Conservation (phyloP, 2,888 invertebrate genomes). For the Lasioglossum villosulum region DNA sequence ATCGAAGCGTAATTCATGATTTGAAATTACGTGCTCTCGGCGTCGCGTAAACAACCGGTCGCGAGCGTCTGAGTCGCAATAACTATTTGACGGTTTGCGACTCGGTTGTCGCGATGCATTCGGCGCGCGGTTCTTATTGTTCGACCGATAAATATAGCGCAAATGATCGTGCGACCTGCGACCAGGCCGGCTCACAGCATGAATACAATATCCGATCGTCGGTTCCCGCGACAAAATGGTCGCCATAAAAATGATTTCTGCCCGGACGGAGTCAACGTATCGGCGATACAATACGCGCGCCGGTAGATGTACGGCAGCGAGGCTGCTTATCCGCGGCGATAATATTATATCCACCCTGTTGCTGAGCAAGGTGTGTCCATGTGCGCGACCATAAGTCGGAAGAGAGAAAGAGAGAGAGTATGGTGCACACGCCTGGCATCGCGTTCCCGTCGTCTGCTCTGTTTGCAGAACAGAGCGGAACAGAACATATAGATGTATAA, state of each 20-base stretch:
- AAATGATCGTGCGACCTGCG: background rate
- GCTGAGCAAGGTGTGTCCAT: conserved; percentile 45
- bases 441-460: conserved; percentile 19
- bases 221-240: conserved; percentile 4
- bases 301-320: conserved; percentile 48
- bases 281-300: conserved; percentile 52
- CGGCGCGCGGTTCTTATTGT: conserved; percentile 4
- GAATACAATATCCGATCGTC: conserved; percentile 42
- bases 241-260: conserved; percentile 58
- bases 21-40: background rate
- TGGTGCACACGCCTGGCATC: background rate
- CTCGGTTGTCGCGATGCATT: background rate
- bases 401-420: background rate
- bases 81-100: conserved; percentile 9
- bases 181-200: background rate
- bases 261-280: conserved; percentile 29
- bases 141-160: conserved; percentile 25
- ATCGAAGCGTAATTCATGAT: background rate
- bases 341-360: conserved; percentile 64
- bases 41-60: background rate
- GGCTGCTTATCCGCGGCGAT: conserved; percentile 65
- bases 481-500: conserved; percentile 78
- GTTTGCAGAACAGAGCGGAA: conserved; percentile 63
- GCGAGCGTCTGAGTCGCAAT: conserved; percentile 8
- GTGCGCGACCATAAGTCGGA: conserved; percentile 43